Evolutionary conservation across 2,888 invertebrate species (phyloP).

Genomic region (Cylindroiulus punctatus): DNA sequence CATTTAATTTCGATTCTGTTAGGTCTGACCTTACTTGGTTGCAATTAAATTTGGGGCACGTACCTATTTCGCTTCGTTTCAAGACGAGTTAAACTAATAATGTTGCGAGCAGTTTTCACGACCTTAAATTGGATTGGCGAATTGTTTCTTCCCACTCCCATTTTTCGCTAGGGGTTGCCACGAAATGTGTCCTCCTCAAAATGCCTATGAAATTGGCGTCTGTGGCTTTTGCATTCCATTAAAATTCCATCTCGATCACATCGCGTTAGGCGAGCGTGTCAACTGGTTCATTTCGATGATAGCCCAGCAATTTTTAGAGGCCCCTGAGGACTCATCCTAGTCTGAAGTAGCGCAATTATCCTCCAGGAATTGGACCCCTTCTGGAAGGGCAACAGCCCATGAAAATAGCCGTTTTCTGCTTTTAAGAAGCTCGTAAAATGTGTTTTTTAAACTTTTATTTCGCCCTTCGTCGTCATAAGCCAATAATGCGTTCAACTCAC

Average conservation of each 20-base stretch:
- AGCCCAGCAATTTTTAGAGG: background rate
- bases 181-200: background rate
- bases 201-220: background rate
- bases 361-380: background rate
- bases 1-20: background rate
- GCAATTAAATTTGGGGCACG: background rate
- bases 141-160: background rate
- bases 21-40: background rate
- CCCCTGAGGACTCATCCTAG: background rate
- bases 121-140: background rate
- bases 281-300: conserved; percentile 28
- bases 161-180: background rate
- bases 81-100: background rate
- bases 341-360: conserved; percentile 25
- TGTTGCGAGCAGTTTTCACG: background rate
- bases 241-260: background rate
- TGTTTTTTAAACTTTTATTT: background rate
- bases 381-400: background rate
- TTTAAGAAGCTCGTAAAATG: conserved; percentile 7
- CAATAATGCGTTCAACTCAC: conserved; percentile 29
- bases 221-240: conserved; percentile 33
- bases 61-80: background rate
- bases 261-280: background rate
- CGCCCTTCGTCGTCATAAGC: conserved; percentile 17
- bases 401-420: background rate